Percentiles rank a stretch among this genome's conserved stretches.
phyloP scores from a whole-genome alignment of 2,113 vertebrate genomes.

The Pan paniscus region DNA sequence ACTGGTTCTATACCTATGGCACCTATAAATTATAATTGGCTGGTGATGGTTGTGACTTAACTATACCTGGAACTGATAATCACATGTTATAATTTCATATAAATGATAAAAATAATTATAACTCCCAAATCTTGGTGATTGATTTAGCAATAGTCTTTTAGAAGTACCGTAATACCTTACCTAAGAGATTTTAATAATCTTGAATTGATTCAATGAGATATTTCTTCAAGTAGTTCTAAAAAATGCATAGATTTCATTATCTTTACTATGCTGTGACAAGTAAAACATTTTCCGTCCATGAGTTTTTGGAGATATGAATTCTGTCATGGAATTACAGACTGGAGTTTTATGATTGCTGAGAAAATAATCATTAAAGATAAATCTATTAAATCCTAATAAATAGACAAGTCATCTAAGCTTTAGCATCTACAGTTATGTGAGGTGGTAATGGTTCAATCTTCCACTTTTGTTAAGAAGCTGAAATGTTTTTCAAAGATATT shows the following conservation, averaged over 20 bases:
- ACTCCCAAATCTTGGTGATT: background rate
- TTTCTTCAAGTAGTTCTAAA: slow-evolving; percentile 4
- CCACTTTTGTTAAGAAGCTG: background rate
- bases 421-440: background rate
- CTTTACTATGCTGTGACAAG: background rate
- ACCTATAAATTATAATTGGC: background rate
- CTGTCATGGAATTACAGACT: background rate
- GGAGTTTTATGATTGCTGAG: background rate
- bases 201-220: background rate
- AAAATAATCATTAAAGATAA: background rate
- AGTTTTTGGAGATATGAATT: background rate
- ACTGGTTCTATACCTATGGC: background rate
- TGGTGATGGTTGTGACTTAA: background rate
- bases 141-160: background rate
- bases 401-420: background rate
- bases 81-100: background rate
- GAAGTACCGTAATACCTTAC: background rate
- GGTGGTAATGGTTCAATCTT: background rate
- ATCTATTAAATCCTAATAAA: background rate
- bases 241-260: background rate
- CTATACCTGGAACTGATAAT: background rate
- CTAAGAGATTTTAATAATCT: background rate
- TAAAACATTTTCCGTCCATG: background rate
- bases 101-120: slow-evolving; percentile 4
- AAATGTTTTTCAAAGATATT: background rate